Evolutionary conservation across 1,140 invertebrate species (phyloP).

Genomic region (Armadillidium nasatum): DNA sequence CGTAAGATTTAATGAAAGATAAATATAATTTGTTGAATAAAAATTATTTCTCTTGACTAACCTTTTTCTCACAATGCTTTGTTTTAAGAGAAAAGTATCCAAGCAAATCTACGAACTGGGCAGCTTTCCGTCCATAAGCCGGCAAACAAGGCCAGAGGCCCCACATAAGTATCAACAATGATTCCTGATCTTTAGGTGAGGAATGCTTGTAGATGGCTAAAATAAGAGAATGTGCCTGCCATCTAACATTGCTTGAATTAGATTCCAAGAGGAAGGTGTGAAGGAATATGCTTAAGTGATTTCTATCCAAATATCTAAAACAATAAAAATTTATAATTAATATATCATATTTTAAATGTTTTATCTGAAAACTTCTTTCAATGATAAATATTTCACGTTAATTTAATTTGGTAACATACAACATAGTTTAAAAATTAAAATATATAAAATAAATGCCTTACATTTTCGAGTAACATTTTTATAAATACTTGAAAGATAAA

Average conservation of each 20-base stretch:
- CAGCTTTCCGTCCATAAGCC: constrained; percentile 83
- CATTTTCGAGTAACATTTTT: too few relatives aligned
- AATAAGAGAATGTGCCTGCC: constrained; percentile 87
- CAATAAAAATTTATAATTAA: too few relatives aligned
- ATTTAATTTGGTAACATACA: background rate
- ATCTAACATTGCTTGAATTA: constrained; percentile 84
- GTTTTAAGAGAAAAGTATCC: constrained; percentile 87
- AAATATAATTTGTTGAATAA: too few relatives aligned
- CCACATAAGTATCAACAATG: constrained; percentile 79
- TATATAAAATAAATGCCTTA: background rate
- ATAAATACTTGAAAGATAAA: too few relatives aligned
- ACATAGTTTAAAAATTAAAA: background rate
- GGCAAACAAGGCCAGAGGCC: constrained; percentile 84
- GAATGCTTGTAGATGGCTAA: constrained; percentile 83
- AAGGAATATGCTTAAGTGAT: constrained; percentile 64
- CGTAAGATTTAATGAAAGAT: too few relatives aligned
- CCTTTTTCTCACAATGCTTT: constrained; percentile 46
- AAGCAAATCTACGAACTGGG: constrained; percentile 92
- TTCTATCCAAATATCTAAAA: constrained; percentile 37
- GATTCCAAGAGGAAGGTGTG: constrained; percentile 88
- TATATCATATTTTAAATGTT: too few relatives aligned
- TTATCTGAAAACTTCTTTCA: too few relatives aligned
- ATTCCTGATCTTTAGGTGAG: constrained; percentile 66
- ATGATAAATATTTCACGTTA: too few relatives aligned
- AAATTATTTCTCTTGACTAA: constrained; percentile 26